Percentiles rank a stretch among this genome's conserved stretches.
phyloP scores from a whole-genome alignment of 2,113 vertebrate genomes.

The Excalfactoria chinensis region DNA sequence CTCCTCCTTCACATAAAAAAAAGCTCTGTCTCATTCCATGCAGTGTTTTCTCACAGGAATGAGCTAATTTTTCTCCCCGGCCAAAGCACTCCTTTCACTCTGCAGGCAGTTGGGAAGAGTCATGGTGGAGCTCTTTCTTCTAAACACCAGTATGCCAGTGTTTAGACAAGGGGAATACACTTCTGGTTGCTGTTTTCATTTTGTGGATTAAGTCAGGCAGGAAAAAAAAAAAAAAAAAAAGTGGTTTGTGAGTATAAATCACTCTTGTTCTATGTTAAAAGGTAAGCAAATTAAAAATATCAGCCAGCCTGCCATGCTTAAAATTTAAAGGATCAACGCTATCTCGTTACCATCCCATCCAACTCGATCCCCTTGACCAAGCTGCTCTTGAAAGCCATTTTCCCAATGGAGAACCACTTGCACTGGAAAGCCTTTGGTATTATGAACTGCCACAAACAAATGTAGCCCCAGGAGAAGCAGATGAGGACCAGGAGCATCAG shows the following conservation, averaged over 20 bases:
- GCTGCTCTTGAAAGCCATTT: not conserved
- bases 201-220: conserved; percentile 49
- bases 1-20: not conserved
- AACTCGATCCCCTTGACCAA: rapidly evolving
- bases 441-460: not conserved
- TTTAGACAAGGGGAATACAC: conserved; percentile 45
- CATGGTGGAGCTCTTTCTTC: not conserved
- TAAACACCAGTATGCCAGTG: not conserved
- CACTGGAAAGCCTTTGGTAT: not conserved
- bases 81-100: not conserved
- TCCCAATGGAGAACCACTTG: rapidly evolving
- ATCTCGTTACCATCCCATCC: not conserved
- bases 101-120: not conserved
- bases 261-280: conserved; percentile 12
- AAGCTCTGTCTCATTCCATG: not conserved
- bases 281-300: conserved; percentile 52
- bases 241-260: conserved; percentile 15
- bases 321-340: conserved; percentile 9
- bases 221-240: not conserved
- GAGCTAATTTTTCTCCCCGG: conserved; percentile 10
- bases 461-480: rapidly evolving
- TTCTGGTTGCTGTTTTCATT: conserved; percentile 32
- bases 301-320: conserved; percentile 24
- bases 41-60: not conserved
- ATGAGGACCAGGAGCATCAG: not conserved